Evolutionary conservation across 2,113 vertebrate genomes (phyloP), one percentile per base, ranked within the genome.

Genomic region (Triplophysa dalaica): DNA sequence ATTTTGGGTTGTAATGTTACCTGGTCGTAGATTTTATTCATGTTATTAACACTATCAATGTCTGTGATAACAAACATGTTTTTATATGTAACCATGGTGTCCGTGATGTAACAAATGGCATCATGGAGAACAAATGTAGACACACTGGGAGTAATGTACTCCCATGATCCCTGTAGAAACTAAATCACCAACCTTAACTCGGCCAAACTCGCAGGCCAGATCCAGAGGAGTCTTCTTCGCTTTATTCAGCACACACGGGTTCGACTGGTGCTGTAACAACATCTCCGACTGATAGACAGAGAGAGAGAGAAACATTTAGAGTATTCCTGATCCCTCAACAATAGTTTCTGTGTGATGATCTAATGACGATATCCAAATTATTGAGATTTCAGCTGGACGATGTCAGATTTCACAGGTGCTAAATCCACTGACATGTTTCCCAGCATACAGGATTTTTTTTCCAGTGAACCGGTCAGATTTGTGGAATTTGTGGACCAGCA

Each of bases 261-360:
- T 98, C 80, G 97, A 98, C 89, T 98, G 97, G 87, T 98, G 96
- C 92, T 98, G 97, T 45, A 98, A 91, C 74, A 98, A 85, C 95
- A 98, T 98, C 91, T 98, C 97, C 0, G 96, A 98, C 97, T 98
- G 90, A 8, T 6, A 11, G 45, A 70, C 9, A 22, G 0, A 75
- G 17, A 56, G n/a, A 70, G 17, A 72, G 7, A 67, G 21, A 56
- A 41, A 38, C 29, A 73, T 33, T 26, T 48, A 21, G 50, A 38
- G 24, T 73, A 6, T 60, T 29, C 11, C 8, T 73, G 50, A 73
- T 60, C 33, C 70, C 21, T 43, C 54, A 60, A 3, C 60, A 60
- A 60, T 17, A 60, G 19, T 19, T 6, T 21, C 26, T 70, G n/a
- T 26, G 38, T 41, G 50, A 78, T 60, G 50, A 19, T 16, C 52